Evolutionary conservation across 2,797 vertebrate species (phyloP), one percentile per base, ranked within the genome.

Genomic region (Synaphobranchus kaupii): DNA sequence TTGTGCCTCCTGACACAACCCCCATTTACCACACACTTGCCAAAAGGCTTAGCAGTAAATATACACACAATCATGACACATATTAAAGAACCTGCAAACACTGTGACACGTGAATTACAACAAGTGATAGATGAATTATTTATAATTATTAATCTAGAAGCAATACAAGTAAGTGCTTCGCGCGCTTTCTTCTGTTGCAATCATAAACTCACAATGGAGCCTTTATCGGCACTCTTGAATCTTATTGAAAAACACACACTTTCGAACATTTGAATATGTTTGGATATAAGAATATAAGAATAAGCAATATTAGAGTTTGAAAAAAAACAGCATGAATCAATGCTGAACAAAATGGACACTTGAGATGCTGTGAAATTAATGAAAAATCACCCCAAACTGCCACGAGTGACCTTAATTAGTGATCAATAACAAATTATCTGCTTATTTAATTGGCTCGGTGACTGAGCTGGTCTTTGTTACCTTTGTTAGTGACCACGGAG

Each of bases 391-490:
- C 34, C 4, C 6, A 76, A 76, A 20, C 73, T 76, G 31, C 39
- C 20, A 13, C 13, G 17, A 34, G 73, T 20, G 34, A 76, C 31
- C 34, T 81, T 86, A 86, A 63, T 66, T 83, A 52, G 86, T 83
- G 60, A 87, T n/a, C 68, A 71, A 84, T 39, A 76, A 76, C 34
- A 76, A 44, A 76, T 39, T 15, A 13, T 76, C 44, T 4, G 73
- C 73, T 15, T 76, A 34, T 71, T 76, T 44, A 76, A 34, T 20
- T 13, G 1, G 39, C 20, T 80, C 20, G 48, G 7, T 50, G 76
- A 76, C 71, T 39, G 34, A 76, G 34, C 34, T 3, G 73, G 73
- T 39, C 31, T 76, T 39, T 13, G 34, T 44, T 34, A 76, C 73
- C 73, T 76, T 34, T 44, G 73, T 76, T 20, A 56, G 68, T 15